Conservation (phyloP, 1,140 invertebrate species). For the Dolichoris vasculosae region DNA sequence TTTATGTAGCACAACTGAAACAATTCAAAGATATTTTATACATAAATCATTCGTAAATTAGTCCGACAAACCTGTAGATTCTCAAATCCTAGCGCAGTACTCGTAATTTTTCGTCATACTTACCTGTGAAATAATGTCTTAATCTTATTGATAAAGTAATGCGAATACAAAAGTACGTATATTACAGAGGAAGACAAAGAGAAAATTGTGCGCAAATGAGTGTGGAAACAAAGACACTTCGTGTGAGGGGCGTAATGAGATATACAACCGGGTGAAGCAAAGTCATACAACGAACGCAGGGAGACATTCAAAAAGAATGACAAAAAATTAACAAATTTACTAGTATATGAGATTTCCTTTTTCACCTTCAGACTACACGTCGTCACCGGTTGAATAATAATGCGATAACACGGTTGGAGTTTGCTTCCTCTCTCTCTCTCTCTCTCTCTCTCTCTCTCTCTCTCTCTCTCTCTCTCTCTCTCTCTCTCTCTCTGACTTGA, state of each 20-base stretch:
- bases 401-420: slow-evolving; percentile 42
- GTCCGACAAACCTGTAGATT: background rate
- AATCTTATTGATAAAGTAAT: background rate
- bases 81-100: background rate
- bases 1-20: background rate
- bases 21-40: background rate
- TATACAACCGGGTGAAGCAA: background rate
- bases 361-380: background rate
- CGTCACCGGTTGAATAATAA: slow-evolving; percentile 36
- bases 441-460: background rate
- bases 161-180: background rate
- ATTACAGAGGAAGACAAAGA: background rate
- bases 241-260: slow-evolving; percentile 26
- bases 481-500: background rate
- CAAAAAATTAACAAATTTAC: slow-evolving; percentile 27
- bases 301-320: background rate
- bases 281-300: background rate
- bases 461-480: background rate
- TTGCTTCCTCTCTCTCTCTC: background rate
- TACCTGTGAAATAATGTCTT: slow-evolving; percentile 4
- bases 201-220: background rate
- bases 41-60: background rate
- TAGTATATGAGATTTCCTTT: background rate
- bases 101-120: slow-evolving; percentile 21
- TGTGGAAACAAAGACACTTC: slow-evolving; percentile 9